These are phyloP conservation scores for Oxyruncus cristatus DNA, from an alignment of 2,113 vertebrate genomes.

Conservation along the genomic window DNA sequence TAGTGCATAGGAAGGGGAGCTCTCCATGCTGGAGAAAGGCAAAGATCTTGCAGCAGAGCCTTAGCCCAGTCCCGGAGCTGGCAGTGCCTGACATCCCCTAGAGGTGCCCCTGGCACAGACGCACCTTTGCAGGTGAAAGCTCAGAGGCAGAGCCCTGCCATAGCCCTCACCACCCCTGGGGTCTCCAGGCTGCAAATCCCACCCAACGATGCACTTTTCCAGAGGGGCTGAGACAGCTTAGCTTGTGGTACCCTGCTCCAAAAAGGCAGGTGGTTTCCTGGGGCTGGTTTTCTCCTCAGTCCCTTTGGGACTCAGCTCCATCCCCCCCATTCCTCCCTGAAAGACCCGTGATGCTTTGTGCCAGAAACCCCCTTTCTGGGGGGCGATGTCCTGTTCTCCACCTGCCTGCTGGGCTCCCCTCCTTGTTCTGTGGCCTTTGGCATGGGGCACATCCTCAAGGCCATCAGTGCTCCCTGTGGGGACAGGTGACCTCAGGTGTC, in stretches of 20 bases:
- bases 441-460: accelerated
- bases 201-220: neutral
- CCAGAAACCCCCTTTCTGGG: neutral
- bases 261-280: neutral
- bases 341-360: neutral
- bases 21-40: neutral
- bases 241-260: neutral
- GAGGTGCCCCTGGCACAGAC: neutral
- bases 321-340: neutral
- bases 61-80: neutral
- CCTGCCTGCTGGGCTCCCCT: neutral
- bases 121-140: neutral
- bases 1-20: neutral
- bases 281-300: neutral
- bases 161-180: neutral
- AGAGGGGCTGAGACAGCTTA: neutral
- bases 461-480: neutral
- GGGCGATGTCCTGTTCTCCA: neutral
- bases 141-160: neutral
- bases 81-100: neutral
- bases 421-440: neutral
- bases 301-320: neutral
- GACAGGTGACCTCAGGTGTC: neutral
- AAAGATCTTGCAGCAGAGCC: neutral
- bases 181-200: neutral